A percentile compares a stretch with the other conserved stretches of the same genome.
phyloP scores from a whole-genome alignment of 2,888 invertebrate genomes.

The Meiosimyza platycephala region DNA sequence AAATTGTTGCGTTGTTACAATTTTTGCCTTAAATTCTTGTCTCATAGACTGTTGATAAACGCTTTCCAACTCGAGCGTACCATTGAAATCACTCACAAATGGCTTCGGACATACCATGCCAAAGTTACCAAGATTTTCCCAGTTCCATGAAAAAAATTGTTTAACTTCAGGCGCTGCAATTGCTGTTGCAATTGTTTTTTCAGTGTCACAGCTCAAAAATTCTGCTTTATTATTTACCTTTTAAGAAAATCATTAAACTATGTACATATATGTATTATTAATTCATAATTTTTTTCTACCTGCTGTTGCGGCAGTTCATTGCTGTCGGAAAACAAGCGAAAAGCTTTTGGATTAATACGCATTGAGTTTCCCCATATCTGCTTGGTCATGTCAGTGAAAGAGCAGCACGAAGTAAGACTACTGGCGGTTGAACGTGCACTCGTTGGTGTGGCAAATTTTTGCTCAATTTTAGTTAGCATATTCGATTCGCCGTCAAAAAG shows the following conservation, averaged over 20 bases:
- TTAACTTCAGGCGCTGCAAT: background rate
- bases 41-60: slow-evolving; percentile 45
- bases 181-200: background rate
- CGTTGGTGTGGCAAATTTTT: slow-evolving; percentile 42
- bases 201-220: background rate
- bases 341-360: slow-evolving; percentile 46
- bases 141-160: slow-evolving; percentile 50
- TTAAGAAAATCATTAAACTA: too few species aligned
- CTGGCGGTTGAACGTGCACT: slow-evolving; percentile 1
- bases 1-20: slow-evolving; percentile 49
- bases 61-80: slow-evolving; percentile 49
- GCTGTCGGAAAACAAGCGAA: slow-evolving; percentile 45
- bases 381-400: slow-evolving; percentile 51
- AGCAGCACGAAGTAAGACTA: slow-evolving; percentile 35
- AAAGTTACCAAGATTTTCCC: slow-evolving; percentile 53
- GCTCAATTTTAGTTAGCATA: slow-evolving; percentile 47
- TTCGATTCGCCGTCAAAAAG: slow-evolving; percentile 47
- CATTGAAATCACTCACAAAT: slow-evolving; percentile 50
- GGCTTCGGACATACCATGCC: slow-evolving; percentile 48
- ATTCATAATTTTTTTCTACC: background rate
- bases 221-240: background rate
- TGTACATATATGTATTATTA: too few species aligned
- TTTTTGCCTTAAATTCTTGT: slow-evolving; percentile 46
- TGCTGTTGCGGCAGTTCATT: slow-evolving; percentile 20
- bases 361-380: slow-evolving; percentile 48